Percentiles rank a stretch among this genome's conserved stretches.
These are phyloP conservation scores for Porites rus DNA, from an alignment of 92 coral and sea anemone genomes.

Conservation along the genomic window DNA sequence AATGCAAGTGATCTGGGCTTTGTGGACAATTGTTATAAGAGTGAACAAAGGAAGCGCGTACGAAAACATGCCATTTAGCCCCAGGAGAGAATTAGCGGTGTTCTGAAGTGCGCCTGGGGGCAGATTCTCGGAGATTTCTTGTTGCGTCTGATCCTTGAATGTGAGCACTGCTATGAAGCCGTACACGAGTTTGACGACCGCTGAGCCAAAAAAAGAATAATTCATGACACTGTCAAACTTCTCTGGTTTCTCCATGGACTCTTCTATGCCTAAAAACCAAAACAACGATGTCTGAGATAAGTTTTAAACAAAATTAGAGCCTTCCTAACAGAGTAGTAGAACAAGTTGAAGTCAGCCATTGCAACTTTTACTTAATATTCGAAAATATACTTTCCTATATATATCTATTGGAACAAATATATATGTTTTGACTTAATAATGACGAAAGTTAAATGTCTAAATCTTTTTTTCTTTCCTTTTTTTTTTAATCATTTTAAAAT, in stretches of 20 bases:
- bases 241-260: constrained; percentile 89
- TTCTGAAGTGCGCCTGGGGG: constrained; percentile 94
- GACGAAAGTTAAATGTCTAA: no score
- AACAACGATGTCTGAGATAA: background rate
- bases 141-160: constrained; percentile 86
- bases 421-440: no score
- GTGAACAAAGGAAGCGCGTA: constrained; percentile 94
- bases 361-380: no score
- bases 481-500: no score
- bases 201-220: constrained; percentile 83
- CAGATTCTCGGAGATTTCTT: constrained; percentile 96
- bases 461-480: no score
- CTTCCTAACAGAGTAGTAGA: no score
- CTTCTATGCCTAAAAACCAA: constrained; percentile 81
- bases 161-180: constrained; percentile 93
- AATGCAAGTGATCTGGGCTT: constrained; percentile 74
- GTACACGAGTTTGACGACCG: constrained; percentile 79
- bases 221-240: constrained; percentile 93
- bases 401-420: no score
- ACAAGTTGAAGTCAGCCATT: no score
- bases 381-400: no score
- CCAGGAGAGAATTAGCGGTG: constrained; percentile 90
- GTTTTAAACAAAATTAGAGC: no score
- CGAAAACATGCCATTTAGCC: constrained; percentile 94
- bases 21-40: constrained; percentile 88